Evolutionary conservation across 2,113 vertebrate genomes (phyloP).

Genomic region (Cettia cetti): DNA sequence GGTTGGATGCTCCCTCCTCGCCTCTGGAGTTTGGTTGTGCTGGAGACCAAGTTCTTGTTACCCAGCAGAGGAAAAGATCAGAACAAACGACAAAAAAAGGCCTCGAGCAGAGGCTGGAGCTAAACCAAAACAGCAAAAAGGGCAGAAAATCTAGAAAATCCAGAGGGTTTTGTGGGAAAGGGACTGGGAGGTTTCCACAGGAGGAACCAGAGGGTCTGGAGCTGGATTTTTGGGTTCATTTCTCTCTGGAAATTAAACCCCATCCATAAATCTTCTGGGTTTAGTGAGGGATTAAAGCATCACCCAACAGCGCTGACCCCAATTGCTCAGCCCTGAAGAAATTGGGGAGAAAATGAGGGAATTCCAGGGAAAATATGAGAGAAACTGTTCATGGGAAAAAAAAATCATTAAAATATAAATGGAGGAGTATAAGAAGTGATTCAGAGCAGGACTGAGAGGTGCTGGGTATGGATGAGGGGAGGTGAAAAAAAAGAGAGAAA

Average conservation of each 20-base stretch:
- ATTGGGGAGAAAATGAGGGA: too few relatives aligned
- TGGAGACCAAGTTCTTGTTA: not conserved
- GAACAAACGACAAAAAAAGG: fast-evolving
- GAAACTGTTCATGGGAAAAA: too few relatives aligned
- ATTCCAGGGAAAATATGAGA: too few relatives aligned
- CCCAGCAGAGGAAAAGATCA: not conserved
- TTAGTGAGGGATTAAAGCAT: not conserved
- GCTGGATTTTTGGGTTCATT: not conserved
- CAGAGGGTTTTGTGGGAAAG: not conserved
- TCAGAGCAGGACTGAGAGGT: too few relatives aligned
- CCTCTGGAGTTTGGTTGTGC: fast-evolving
- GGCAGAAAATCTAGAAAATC: not conserved
- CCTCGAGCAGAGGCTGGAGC: not conserved
- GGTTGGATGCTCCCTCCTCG: not conserved
- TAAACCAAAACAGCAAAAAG: not conserved
- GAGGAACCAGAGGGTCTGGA: not conserved
- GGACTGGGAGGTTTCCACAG: not conserved
- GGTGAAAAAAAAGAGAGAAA: too few relatives aligned
- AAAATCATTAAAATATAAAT: too few relatives aligned
- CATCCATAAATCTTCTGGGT: fast-evolving
- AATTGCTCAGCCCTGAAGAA: too few relatives aligned
- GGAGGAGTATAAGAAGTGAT: too few relatives aligned
- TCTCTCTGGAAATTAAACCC: not conserved
- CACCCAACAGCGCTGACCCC: not conserved
- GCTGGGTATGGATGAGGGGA: too few relatives aligned